Evolutionary conservation across 2,888 invertebrate genomes (phyloP).

Genomic region (Spisula subtruncata): DNA sequence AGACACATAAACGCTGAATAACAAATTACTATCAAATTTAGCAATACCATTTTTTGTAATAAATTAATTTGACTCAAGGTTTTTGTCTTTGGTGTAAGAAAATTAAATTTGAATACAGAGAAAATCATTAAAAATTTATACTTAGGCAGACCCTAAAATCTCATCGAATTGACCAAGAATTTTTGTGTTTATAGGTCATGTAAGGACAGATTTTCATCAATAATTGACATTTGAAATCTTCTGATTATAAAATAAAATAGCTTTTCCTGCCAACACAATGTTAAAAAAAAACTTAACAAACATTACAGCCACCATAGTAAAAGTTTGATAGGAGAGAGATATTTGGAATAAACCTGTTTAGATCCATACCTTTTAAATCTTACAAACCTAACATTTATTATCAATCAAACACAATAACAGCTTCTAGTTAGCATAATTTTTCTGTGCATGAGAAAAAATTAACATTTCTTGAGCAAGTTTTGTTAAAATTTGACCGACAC

Average conservation of each 20-base stretch:
- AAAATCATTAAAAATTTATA: too few relatives aligned
- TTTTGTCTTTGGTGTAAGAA: too few relatives aligned
- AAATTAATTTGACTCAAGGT: too few relatives aligned
- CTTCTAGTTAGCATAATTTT: not conserved
- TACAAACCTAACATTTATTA: not conserved
- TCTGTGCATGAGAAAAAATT: slow-evolving; percentile 10
- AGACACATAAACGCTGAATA: not conserved
- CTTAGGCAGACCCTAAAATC: too few relatives aligned
- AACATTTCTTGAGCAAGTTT: slow-evolving; percentile 19
- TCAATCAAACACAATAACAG: not conserved
- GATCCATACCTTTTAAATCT: not conserved
- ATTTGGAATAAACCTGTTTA: not conserved
- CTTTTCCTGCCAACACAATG: too few relatives aligned
- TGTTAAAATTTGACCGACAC: slow-evolving; percentile 3
- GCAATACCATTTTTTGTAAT: not conserved
- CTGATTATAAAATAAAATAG: too few relatives aligned
- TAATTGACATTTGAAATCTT: too few relatives aligned
- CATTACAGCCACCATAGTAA: too few relatives aligned
- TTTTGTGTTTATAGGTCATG: too few relatives aligned
- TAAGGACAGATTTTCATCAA: too few relatives aligned
- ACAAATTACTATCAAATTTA: not conserved
- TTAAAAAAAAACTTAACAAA: too few relatives aligned
- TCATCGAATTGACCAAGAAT: not conserved
- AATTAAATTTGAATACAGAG: too few relatives aligned
- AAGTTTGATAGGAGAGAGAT: not conserved